A percentile compares a stretch with the other conserved stretches of the same genome.
Conservation (phyloP, 2,888 invertebrate species). For the Exephanes ischioxanthus region DNA sequence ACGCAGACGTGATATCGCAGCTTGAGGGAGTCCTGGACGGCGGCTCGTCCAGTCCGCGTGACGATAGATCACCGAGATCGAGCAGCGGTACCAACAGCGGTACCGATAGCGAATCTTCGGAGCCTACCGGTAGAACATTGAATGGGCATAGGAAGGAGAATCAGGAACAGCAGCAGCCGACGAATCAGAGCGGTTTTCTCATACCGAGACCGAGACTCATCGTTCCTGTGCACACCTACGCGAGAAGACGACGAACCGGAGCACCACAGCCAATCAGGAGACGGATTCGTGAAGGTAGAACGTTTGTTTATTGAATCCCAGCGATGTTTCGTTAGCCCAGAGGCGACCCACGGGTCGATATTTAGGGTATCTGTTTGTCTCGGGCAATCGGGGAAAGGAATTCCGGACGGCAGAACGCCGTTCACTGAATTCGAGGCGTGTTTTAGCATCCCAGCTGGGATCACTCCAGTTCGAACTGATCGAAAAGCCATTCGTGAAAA, state of each 20-base stretch:
- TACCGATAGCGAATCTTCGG: constrained; percentile 79
- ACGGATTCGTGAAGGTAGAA: constrained; percentile 83
- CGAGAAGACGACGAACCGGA: constrained; percentile 92
- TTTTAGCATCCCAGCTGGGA: neutral
- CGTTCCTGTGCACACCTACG: constrained; percentile 95
- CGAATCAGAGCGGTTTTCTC: constrained; percentile 86
- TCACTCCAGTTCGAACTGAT: neutral
- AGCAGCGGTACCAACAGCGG: constrained; percentile 75
- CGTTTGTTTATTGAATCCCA: neutral
- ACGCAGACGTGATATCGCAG: constrained; percentile 77
- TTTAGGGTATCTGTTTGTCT: neutral
- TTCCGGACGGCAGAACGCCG: neutral
- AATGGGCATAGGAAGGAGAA: constrained; percentile 69
- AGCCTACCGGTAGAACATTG: constrained; percentile 71
- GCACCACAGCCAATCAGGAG: constrained; percentile 87
- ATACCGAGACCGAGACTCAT: constrained; percentile 95
- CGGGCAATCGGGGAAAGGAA: neutral
- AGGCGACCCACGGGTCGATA: neutral
- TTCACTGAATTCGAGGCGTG: neutral
- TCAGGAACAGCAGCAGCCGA: constrained; percentile 59
- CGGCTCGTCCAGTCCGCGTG: constrained; percentile 38
- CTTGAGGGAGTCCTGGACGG: constrained; percentile 77
- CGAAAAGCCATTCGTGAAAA: too few relatives aligned
- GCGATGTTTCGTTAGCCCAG: neutral
- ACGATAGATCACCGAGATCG: constrained; percentile 73